Base-by-base conservation (phyloP, 2,113 vertebrate genomes). In the Passer montanus region DNA sequence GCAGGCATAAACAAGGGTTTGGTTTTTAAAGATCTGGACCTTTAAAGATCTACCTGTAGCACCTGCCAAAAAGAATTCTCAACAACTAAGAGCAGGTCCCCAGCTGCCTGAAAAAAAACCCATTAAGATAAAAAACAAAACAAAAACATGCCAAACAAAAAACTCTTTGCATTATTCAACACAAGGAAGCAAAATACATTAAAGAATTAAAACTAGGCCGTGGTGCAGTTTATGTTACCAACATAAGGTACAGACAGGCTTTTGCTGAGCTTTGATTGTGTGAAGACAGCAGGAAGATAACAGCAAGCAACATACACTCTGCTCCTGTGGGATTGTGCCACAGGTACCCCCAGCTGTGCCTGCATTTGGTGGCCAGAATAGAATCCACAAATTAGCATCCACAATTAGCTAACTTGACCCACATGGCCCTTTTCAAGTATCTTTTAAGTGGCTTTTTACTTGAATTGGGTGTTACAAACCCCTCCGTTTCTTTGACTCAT, bases 351-450 rank as follows among this genome's bases (percentile, higher is more conserved):
- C 55, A 64, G 35, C 75, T 67, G 43, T 18, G 70, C 47, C 60
- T 73, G 7, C 28, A 2, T 44, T 76, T 33, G 50, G 87, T 59
- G 70, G 84, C 70, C 50, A 83, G 87, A 96, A 80, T 2, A 72
- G 35, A 91, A 84, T 15, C 72, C 78, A 88, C 70, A 81, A 68
- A 19, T 12, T 80, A 59, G 60, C 49, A 77, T 7, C 49, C 64
- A 68, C 90, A 93, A 91, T 90, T 93, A 91, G 47, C 60, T 50
- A 80, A 78, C 80, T 72, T 87, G 95, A 96, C 86, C 84, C 85
- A 72, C 33, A 10, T 2, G 59, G 62, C 49, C 59, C 27, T 93
- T 89, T 59, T 77, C 89, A 90, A 84, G 66, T 47, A 22, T 43
- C 81, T 75, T 74, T 81, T 33, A 93, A 97, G 82, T 73, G 62